These are phyloP conservation scores for Rhadina sibilatrix DNA, from an alignment of 2,113 vertebrate genomes.

Conservation along the genomic window DNA sequence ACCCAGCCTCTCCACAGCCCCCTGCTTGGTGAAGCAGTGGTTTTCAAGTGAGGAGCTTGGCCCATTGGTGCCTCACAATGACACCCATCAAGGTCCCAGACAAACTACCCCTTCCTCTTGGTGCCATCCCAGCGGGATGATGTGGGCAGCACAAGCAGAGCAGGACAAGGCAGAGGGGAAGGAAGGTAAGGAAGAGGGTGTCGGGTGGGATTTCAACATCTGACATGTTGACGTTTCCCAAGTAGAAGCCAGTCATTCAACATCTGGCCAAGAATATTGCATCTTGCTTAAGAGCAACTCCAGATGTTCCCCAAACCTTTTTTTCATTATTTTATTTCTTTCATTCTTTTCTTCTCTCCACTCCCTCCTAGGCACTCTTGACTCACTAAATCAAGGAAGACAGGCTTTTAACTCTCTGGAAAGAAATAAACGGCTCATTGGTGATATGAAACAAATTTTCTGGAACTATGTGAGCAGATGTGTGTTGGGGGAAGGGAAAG, in stretches of 20 bases:
- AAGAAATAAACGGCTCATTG: slow-evolving; percentile 33
- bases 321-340: slow-evolving; percentile 61
- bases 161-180: not conserved
- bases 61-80: rapidly evolving
- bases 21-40: not conserved
- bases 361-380: slow-evolving; percentile 13
- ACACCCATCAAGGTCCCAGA: not conserved
- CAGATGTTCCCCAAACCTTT: slow-evolving; percentile 61
- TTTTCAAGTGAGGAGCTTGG: not conserved
- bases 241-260: slow-evolving; percentile 45
- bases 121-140: not conserved
- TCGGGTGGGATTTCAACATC: not conserved
- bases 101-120: not conserved
- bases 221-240: slow-evolving; percentile 46
- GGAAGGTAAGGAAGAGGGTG: not conserved
- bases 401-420: slow-evolving; percentile 62
- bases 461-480: slow-evolving; percentile 52
- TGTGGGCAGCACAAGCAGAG: not conserved
- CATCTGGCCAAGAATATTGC: slow-evolving; percentile 61
- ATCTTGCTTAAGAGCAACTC: slow-evolving; percentile 53
- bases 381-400: slow-evolving; percentile 67
- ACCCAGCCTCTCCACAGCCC: not conserved
- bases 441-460: slow-evolving; percentile 58
- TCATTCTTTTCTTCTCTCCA: slow-evolving; percentile 7
- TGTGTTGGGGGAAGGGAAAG: not conserved